Conservation (phyloP, 1,140 invertebrate genomes). For the Diorhabda elongata region DNA sequence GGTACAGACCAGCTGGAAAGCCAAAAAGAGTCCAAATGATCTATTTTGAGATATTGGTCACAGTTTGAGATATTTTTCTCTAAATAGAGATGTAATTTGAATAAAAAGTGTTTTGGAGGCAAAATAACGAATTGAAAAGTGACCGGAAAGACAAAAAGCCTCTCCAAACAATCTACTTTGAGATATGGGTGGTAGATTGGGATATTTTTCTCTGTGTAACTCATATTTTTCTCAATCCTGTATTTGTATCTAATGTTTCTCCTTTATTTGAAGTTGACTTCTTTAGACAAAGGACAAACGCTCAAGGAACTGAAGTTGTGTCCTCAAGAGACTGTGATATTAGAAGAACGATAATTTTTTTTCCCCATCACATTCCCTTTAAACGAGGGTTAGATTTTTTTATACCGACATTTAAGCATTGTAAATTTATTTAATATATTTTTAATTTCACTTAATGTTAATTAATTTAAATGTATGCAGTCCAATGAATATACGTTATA, state of each 20-base stretch:
- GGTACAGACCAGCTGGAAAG: too few relatives aligned
- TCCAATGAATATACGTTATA: constrained; percentile 16
- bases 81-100: too few relatives aligned
- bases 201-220: too few relatives aligned
- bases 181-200: too few relatives aligned
- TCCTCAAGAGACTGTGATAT: constrained; percentile 87
- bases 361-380: constrained; percentile 23
- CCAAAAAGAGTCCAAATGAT: too few relatives aligned
- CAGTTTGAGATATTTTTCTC: too few relatives aligned
- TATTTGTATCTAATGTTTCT: neutral
- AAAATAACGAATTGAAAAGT: too few relatives aligned
- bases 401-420: constrained; percentile 35
- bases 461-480: constrained; percentile 20
- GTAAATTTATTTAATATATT: constrained; percentile 38
- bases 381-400: constrained; percentile 21
- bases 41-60: too few relatives aligned
- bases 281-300: constrained; percentile 68
- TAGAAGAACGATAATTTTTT: constrained; percentile 78
- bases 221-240: too few relatives aligned
- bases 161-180: too few relatives aligned
- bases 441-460: constrained; percentile 34
- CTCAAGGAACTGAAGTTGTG: constrained; percentile 78
- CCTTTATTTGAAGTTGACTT: constrained; percentile 68
- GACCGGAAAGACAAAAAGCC: too few relatives aligned
- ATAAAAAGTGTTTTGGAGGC: too few relatives aligned